phyloP scores from a whole-genome alignment of 2,797 vertebrate genomes.

The Anisognathus igniventris region DNA sequence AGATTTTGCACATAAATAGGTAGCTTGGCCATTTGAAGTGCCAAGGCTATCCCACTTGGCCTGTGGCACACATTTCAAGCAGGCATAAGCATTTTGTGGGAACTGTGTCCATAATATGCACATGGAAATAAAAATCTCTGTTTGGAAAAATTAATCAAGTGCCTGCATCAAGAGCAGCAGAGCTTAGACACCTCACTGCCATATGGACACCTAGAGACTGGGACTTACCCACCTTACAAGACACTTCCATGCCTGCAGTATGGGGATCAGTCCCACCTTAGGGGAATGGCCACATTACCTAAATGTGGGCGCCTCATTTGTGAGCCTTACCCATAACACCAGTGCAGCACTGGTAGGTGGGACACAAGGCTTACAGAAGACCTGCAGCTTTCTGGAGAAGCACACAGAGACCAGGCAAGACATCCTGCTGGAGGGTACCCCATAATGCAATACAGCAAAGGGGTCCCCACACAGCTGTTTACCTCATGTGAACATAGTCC shows the following conservation, averaged over 20 bases:
- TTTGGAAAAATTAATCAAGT: neutral
- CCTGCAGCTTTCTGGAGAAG: neutral
- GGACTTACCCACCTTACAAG: neutral
- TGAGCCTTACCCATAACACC: neutral
- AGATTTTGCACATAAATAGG: neutral
- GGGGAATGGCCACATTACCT: neutral
- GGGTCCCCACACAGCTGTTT: neutral
- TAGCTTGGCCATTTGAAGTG: neutral
- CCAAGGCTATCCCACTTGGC: neutral
- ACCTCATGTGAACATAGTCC: neutral
- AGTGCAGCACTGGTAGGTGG: neutral
- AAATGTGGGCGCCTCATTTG: neutral
- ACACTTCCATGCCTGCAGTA: neutral
- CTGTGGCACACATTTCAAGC: neutral
- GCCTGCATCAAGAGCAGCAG: neutral
- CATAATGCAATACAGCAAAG: neutral
- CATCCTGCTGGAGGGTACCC: neutral
- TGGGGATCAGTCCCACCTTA: neutral
- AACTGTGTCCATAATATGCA: neutral
- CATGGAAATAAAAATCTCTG: neutral
- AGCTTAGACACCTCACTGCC: neutral
- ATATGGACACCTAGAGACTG: neutral
- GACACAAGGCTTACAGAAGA: neutral
- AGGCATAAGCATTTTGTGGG: neutral
- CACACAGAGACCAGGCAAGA: neutral